phyloP scores from a whole-genome alignment of 2,797 vertebrate genomes.

The Eupleurogrammus muticus region DNA sequence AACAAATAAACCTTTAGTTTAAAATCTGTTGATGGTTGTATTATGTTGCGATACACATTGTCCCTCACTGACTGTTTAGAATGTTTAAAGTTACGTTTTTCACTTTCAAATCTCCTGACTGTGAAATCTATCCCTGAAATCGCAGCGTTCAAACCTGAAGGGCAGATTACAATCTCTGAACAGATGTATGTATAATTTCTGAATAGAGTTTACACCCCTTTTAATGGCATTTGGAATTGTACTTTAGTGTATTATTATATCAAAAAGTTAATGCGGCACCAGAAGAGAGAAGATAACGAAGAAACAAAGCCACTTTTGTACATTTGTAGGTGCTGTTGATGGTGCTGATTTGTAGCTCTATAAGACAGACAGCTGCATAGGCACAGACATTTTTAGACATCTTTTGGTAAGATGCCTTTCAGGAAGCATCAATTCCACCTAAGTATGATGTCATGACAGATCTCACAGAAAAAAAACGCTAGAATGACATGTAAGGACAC shows the following conservation, averaged over 20 bases:
- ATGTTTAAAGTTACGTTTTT: constrained; percentile 21
- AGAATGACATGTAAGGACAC: not conserved
- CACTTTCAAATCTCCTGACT: constrained; percentile 14
- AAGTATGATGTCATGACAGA: not conserved
- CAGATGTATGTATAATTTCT: constrained; percentile 24
- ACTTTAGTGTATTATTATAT: not conserved
- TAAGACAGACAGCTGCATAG: not conserved
- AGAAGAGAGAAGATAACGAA: not conserved
- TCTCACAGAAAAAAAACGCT: constrained; percentile 15
- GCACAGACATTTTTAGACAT: too few relatives aligned
- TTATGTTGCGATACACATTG: constrained; percentile 1
- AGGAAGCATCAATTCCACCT: not conserved
- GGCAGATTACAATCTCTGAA: constrained; percentile 31
- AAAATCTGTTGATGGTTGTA: constrained; percentile 1
- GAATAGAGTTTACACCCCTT: not conserved
- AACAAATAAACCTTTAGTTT: not conserved
- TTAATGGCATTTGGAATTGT: not conserved
- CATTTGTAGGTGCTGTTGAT: not conserved
- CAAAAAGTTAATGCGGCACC: not conserved
- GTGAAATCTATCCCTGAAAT: constrained; percentile 38
- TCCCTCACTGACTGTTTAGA: not conserved
- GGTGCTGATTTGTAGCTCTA: not conserved
- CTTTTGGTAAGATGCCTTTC: not conserved
- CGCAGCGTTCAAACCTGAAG: constrained; percentile 18
- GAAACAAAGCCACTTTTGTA: not conserved